Evolutionary conservation across 2,888 invertebrate genomes (phyloP).

Genomic region (Amblyjoppa fuscipennis): DNA sequence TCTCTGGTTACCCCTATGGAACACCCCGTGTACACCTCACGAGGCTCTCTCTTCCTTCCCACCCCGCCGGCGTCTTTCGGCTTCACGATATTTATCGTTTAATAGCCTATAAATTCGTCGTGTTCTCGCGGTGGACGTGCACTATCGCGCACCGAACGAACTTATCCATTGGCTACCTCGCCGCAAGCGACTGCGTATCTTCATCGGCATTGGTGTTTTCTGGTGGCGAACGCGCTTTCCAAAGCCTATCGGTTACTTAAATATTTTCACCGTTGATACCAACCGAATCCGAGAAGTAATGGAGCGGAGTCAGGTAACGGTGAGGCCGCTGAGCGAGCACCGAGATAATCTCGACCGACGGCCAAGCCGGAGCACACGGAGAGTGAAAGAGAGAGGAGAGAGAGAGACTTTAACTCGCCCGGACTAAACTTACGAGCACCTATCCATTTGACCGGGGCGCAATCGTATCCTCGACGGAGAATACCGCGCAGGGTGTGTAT

Average conservation of each 20-base stretch:
- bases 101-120: constrained; percentile 67
- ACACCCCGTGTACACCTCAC: constrained; percentile 36
- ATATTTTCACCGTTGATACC: constrained; percentile 51
- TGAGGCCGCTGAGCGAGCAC: constrained; percentile 25
- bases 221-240: constrained; percentile 1
- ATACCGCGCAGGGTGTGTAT: constrained; percentile 37
- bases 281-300: constrained; percentile 16
- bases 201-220: constrained; percentile 11
- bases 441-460: not conserved
- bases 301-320: constrained; percentile 27
- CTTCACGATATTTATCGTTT: constrained; percentile 68
- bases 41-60: constrained; percentile 33
- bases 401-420: not conserved
- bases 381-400: not conserved
- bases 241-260: constrained; percentile 59
- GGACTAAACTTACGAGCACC: constrained; percentile 15
- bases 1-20: constrained; percentile 23
- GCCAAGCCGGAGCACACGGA: not conserved
- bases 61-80: constrained; percentile 1
- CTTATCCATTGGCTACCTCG: constrained; percentile 32
- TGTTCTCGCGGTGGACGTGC: not conserved
- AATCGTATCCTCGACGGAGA: constrained; percentile 14
- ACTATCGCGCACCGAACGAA: constrained; percentile 56
- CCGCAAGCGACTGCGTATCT: constrained; percentile 20
- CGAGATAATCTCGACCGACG: constrained; percentile 61